Evolutionary conservation across 2,113 vertebrate species (phyloP).

Genomic region (Cavia porcellus): DNA sequence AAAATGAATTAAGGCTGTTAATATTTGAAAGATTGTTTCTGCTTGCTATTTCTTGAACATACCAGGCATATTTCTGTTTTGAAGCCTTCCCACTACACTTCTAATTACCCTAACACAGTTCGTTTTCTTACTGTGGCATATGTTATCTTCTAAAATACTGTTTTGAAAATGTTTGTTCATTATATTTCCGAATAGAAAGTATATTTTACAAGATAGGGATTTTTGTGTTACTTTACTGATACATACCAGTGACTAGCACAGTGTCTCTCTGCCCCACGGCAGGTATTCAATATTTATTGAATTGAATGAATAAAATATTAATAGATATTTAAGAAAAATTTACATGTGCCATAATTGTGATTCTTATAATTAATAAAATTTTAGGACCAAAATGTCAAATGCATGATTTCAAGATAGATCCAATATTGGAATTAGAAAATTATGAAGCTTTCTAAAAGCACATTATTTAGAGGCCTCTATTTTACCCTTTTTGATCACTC

Average conservation of each 20-base stretch:
- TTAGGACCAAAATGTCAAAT: neutral
- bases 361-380: neutral
- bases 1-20: neutral
- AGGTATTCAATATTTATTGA: conserved; percentile 1
- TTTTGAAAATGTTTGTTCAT: neutral
- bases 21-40: neutral
- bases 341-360: neutral
- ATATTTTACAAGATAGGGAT: neutral
- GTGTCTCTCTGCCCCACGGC: neutral
- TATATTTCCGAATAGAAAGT: neutral
- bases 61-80: neutral
- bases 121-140: neutral
- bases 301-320: conserved; percentile 19
- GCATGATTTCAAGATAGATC: neutral
- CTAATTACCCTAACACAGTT: neutral
- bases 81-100: neutral
- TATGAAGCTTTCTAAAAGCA: neutral
- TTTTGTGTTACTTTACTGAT: neutral
- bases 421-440: neutral
- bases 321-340: neutral
- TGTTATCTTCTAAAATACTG: neutral
- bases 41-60: conserved; percentile 8
- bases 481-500: neutral
- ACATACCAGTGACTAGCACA: neutral
- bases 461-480: neutral